Base-by-base conservation (phyloP, 2,113 vertebrate species). In the Phyllostomus discolor region DNA sequence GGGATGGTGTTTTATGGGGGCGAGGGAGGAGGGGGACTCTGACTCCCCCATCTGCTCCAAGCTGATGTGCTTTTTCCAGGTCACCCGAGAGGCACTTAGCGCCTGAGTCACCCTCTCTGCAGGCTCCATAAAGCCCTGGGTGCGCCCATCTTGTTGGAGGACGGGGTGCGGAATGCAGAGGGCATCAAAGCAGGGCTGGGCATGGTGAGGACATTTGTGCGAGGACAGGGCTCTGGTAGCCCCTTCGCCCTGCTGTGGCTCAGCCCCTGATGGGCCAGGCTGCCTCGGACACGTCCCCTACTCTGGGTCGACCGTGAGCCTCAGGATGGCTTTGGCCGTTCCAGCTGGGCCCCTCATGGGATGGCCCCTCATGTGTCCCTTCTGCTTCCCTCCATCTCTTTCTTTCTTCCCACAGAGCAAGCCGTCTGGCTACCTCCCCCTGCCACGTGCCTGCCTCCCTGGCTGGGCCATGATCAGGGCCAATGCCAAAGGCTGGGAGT, bases 111-210 rank as follows among this genome's bases (percentile, higher is more conserved):
- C 88, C 5, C 76, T 88, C 8, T 82, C 82, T 95, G 41, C 26
- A 50, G 97, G 94, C 95, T 97, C 98, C 97, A 98, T 98, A 97
- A 98, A 98, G 98, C 91, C 94, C 93, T 97, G 98, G 98, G 97
- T 90, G 97, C 94, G 97, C 97, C 95, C 81, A 89, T 96, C 98
- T 98, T 98, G 96, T 98, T 93, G 7, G 14, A 80, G 95, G 78
- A 95, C 1, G 22, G 91, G 90, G 72, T 94, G n/a, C 46, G 14
- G 93, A 80, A 86, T 19, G 52, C 95, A 96, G 89, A 97, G 73
- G 66, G 80, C 76, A 92, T 96, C 94, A 96, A 96, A 97, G 94
- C 73, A 90, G 76, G 79, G 82, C 64, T 75, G 38, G 96, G 83
- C 91, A 69, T 7, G 16, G 86, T 1, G 19, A 95, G 86, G 94